These are phyloP conservation scores for Acrobasis suavella DNA, from an alignment of 2,888 invertebrate species.

Conservation along the genomic window DNA sequence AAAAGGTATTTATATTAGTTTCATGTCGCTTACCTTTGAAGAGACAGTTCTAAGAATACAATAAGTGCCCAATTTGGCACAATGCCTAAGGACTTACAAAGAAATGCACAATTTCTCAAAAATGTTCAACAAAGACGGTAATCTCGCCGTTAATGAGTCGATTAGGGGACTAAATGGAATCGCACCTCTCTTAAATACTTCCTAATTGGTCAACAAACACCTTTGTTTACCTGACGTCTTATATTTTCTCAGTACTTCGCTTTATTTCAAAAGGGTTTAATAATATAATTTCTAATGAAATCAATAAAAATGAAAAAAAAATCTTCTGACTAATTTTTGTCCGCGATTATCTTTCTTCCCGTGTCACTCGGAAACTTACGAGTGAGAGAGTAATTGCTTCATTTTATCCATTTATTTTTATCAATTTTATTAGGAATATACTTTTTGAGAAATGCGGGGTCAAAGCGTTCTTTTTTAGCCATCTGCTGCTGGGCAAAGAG, in stretches of 20 bases:
- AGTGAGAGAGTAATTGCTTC: no score
- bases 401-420: no score
- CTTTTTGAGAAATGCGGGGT: no score
- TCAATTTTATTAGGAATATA: no score
- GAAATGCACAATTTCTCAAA: slow-evolving; percentile 14
- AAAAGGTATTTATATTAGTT: background rate
- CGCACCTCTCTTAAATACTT: background rate
- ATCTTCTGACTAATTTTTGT: no score
- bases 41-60: slow-evolving; percentile 11
- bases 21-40: slow-evolving; percentile 5
- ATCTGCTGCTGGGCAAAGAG: no score
- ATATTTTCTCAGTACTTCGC: background rate
- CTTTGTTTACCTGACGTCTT: background rate
- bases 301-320: no score
- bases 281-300: no score
- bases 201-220: background rate
- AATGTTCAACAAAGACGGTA: slow-evolving; percentile 13
- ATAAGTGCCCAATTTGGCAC: slow-evolving; percentile 18
- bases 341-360: no score
- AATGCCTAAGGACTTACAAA: slow-evolving; percentile 16
- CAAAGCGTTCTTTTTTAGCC: no score
- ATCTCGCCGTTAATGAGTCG: slow-evolving; percentile 14
- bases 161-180: background rate
- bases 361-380: no score
- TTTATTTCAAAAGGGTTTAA: background rate